Base-by-base conservation (phyloP, 1,140 invertebrate species). In the Euura lappo region DNA sequence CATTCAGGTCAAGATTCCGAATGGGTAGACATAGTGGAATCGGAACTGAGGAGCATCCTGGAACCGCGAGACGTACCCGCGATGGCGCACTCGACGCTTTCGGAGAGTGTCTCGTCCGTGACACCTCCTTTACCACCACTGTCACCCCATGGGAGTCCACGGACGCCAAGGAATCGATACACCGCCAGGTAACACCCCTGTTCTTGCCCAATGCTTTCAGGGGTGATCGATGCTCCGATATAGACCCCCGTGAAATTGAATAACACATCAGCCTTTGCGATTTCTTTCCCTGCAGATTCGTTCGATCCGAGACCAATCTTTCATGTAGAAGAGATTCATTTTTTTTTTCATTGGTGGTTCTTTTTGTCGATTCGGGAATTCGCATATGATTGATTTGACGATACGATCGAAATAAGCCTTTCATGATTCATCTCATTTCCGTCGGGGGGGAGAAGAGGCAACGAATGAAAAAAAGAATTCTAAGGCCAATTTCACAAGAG, bases 11-110 rank as follows among this genome's bases (percentile, higher is more conserved):
- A 92, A 79, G 93, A 94, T 78, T 92, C 93, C 2, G 94, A 95
- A 84, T 96, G 94, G 94, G 93, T 94, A 8, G 94, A 95, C 78
- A 90, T 95, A 68, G 94, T 95, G 2, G 94, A 96, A 85, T 92
- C 92, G 7, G 94, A 95, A 82, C 88, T 95, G 42, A 87, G 93
- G 45, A 92, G 93, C 79, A 95, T 95, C 79, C 83, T 95, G 67
- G 93, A 95, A 81, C 92, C 93, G 44, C 91, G 78, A 79, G 89
- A 84, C 77, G 84, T 80, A 73, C 84, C 83, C 73, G 82, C 80
- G 78, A 90, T 83, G 86, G 85, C 77, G 79, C 89, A 89, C 79
- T 90, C 90, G 2, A 91, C 90, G 2, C 79, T 91, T 6, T 92
- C 91, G 79, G 93, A 89, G 86, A 93, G 90, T 84, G 91, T 89